Evolutionary conservation across 2,113 vertebrate species (phyloP).

Genomic region (Micromys minutus): DNA sequence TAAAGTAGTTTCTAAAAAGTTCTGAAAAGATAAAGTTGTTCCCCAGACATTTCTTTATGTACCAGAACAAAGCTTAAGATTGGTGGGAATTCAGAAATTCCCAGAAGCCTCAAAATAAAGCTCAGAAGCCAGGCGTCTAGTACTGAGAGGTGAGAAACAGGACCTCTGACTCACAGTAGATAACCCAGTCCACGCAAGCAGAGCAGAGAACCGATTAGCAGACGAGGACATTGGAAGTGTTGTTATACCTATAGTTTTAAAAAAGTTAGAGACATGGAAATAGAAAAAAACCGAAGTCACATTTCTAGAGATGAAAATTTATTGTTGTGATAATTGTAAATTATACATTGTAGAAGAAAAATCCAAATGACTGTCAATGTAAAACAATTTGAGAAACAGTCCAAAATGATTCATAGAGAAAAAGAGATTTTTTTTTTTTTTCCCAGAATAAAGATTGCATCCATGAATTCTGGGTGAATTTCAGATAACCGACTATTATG

Average conservation of each 20-base stretch:
- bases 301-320: background rate
- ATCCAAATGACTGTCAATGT: background rate
- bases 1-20: slow-evolving; percentile 34
- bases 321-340: background rate
- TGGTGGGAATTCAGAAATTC: background rate
- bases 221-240: slow-evolving; percentile 4
- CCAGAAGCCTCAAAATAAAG: background rate
- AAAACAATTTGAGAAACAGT: background rate
- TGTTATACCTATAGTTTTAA: background rate
- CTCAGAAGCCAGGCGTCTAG: background rate
- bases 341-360: background rate
- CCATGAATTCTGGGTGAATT: background rate
- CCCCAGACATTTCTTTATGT: background rate
- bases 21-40: slow-evolving; percentile 22
- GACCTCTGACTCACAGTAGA: background rate
- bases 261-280: background rate
- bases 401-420: background rate
- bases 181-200: background rate
- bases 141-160: background rate
- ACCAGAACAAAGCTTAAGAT: slow-evolving; percentile 31
- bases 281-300: background rate
- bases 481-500: background rate
- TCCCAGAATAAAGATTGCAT: background rate
- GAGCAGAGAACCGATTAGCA: background rate
- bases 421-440: background rate